Percentiles rank a stretch among this genome's conserved stretches.
These are phyloP conservation scores for Melanotaenia duboulayi DNA, from an alignment of 2,113 vertebrate species.

Conservation along the genomic window DNA sequence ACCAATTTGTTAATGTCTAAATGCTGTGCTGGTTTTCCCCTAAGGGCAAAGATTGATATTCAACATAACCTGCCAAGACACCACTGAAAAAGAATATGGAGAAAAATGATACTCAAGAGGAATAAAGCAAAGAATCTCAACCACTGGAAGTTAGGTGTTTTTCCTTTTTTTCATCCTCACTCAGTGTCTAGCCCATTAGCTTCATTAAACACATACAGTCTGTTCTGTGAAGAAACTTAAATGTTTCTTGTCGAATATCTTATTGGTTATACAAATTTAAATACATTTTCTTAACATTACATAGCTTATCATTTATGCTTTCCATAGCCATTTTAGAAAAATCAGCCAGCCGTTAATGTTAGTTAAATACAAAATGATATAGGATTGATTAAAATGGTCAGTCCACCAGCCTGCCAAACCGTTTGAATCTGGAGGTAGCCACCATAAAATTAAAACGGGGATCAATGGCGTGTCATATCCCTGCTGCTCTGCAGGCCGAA, in stretches of 20 bases:
- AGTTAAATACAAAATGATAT: conserved; percentile 74
- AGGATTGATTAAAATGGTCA: conserved; percentile 78
- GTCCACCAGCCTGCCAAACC: conserved; percentile 57
- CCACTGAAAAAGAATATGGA: conserved; percentile 66
- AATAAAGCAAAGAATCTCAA: conserved; percentile 65
- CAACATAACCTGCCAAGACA: conserved; percentile 69
- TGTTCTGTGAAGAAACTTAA: conserved; percentile 42
- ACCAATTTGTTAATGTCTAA: conserved; percentile 79
- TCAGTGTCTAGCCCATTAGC: conserved; percentile 53
- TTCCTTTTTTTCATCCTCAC: conserved; percentile 39
- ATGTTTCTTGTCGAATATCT: conserved; percentile 36
- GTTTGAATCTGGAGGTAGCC: conserved; percentile 78
- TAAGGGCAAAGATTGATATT: conserved; percentile 76
- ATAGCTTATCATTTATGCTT: conserved; percentile 42
- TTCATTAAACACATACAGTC: conserved; percentile 38
- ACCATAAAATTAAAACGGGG: conserved; percentile 84
- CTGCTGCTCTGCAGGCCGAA: conserved; percentile 70
- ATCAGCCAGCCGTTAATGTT: conserved; percentile 54
- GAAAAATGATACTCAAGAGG: conserved; percentile 66
- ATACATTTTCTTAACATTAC: conserved; percentile 32
- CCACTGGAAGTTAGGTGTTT: conserved; percentile 51
- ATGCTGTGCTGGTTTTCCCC: conserved; percentile 64
- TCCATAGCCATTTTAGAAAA: conserved; percentile 39
- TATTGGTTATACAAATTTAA: conserved; percentile 8
- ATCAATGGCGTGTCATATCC: conserved; percentile 82